Evolutionary conservation across 1,140 invertebrate genomes (phyloP).

Genomic region (Leptinotarsa defecta): DNA sequence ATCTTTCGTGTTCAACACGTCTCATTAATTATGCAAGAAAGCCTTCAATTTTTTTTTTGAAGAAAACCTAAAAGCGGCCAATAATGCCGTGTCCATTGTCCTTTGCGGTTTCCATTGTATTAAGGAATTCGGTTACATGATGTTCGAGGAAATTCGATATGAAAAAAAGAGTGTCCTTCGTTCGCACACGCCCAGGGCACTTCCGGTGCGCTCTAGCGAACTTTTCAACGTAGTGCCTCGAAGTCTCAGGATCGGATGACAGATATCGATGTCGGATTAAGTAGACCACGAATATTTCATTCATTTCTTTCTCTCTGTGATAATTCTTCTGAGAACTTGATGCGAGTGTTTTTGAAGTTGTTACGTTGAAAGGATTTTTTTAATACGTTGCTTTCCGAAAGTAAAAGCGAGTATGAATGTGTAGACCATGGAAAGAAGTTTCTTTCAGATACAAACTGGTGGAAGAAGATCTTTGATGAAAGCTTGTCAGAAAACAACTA

Average conservation of each 20-base stretch:
- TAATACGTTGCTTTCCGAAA: too few species aligned
- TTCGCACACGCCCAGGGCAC: slow-evolving; percentile 21
- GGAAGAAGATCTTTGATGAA: too few species aligned
- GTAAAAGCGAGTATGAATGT: too few species aligned
- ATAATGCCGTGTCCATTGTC: slow-evolving; percentile 11
- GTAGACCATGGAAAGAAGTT: too few species aligned
- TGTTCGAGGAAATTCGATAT: slow-evolving; percentile 17
- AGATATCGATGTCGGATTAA: not conserved
- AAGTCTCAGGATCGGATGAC: slow-evolving; percentile 6
- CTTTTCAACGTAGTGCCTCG: slow-evolving; percentile 4
- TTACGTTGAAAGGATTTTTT: too few species aligned
- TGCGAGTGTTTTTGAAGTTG: too few species aligned
- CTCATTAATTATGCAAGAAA: slow-evolving; percentile 15
- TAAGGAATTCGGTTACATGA: slow-evolving; percentile 21
- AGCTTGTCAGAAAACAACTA: too few species aligned
- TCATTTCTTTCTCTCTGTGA: slow-evolving; percentile 2
- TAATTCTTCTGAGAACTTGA: too few species aligned
- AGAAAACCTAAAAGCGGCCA: slow-evolving; percentile 20
- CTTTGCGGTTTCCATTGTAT: slow-evolving; percentile 22
- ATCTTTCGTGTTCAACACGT: slow-evolving; percentile 11
- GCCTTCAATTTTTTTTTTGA: not conserved
- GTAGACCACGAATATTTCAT: not conserved
- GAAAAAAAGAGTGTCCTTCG: not conserved
- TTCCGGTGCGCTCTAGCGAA: slow-evolving; percentile 15
- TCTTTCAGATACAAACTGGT: too few species aligned